A percentile compares a stretch with the other conserved stretches of the same genome.
phyloP scores from a whole-genome alignment of 37 sponge, comb jelly and placozoan genomes.

The Axinella damicornis region DNA sequence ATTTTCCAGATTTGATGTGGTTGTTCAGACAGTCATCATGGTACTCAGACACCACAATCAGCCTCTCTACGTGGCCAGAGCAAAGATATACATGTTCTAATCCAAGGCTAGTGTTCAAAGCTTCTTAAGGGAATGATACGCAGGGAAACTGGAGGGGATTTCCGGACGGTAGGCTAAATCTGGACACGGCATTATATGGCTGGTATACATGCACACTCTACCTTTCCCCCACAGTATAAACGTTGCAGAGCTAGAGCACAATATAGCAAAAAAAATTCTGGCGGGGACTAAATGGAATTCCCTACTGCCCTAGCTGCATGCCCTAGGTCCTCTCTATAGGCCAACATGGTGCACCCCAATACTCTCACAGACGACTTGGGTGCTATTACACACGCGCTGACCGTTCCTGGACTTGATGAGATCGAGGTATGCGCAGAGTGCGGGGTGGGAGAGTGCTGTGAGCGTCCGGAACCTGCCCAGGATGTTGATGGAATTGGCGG shows the following conservation, averaged over 20 bases:
- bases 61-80: slow-evolving; percentile 67
- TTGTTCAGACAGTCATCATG: slow-evolving; percentile 74
- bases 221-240: too few relatives aligned
- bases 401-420: slow-evolving; percentile 76
- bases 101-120: neutral
- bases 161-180: too few relatives aligned
- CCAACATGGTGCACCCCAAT: too few relatives aligned
- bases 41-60: slow-evolving; percentile 88
- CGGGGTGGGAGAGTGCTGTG: slow-evolving; percentile 61
- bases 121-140: neutral
- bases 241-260: too few relatives aligned
- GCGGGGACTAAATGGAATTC: too few relatives aligned
- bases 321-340: too few relatives aligned
- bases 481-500: slow-evolving; percentile 86
- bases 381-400: slow-evolving; percentile 10
- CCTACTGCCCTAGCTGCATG: too few relatives aligned
- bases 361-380: too few relatives aligned
- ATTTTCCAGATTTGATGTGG: slow-evolving; percentile 40
- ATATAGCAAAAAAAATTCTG: too few relatives aligned
- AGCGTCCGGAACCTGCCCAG: slow-evolving; percentile 85
- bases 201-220: too few relatives aligned
- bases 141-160: too few relatives aligned
- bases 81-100: neutral
- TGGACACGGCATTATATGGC: too few relatives aligned
- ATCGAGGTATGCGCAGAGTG: slow-evolving; percentile 85